Base-by-base conservation (phyloP, 2,888 invertebrate genomes). In the Euplexia lucipara region DNA sequence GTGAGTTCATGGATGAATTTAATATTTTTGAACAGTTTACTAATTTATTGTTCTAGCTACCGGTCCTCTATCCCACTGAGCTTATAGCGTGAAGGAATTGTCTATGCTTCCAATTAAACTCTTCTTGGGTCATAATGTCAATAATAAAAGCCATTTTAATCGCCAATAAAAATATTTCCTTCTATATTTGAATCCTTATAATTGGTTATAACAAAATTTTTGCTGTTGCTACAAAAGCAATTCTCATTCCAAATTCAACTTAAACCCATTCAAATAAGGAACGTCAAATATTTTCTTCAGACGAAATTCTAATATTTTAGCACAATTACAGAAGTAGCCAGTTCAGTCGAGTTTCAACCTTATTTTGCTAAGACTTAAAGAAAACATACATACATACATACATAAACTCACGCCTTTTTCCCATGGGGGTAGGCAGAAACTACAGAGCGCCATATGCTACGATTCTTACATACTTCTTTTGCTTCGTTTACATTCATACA, bases 161-260 rank as follows among this genome's bases (percentile, higher is more conserved):
- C 59, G 60, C 63, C 75, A 72, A 86, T 88, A 84, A 87, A 86
- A 85, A 75, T 82, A 83, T 79, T 75, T 75, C 61, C 49, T 74
- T 78, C 71, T 80, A 74, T 83, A 74, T 83, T 82, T 51, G 81
- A 81, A 85, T 76, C 72, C 58, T 70, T 75, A 54, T 77, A 74
- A 72, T 78, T 75, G 57, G 67, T 48, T 53, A 75, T 54, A 68
- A 60, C 72, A 45, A 42, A 47, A 44, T 57, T 20, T 18, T 70
- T 64, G 37, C 58, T 41, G 37, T 49, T 62, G 32, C 57, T 16
- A 10, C 53, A 65, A 47, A 26, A 3, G 26, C 5, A 1, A 51
- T 22, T 26, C 0, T 10, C 16, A 48, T 73, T 79, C 41, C 5
- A 68, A 68, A 64, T 66, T 73, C 45, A 49, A 68, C 82, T 67